Percentiles rank a stretch among this genome's conserved stretches.
Conservation (phyloP, 2,888 invertebrate genomes). For the Antitype chi region DNA sequence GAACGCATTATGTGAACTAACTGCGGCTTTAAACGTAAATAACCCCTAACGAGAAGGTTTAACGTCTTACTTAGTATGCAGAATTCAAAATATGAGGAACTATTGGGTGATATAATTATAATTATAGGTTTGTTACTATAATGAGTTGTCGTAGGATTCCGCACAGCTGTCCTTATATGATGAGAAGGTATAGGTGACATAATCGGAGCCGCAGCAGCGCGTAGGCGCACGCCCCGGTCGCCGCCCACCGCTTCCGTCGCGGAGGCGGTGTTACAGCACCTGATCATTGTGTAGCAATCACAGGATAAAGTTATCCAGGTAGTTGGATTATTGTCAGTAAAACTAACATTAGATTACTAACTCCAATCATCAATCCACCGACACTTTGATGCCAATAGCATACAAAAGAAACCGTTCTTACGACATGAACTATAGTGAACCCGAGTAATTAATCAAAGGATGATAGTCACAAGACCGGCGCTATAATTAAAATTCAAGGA, state of each 20-base stretch:
- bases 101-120: slow-evolving; percentile 59
- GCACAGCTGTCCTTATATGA: slow-evolving; percentile 84
- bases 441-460: slow-evolving; percentile 51
- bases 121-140: slow-evolving; percentile 67
- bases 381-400: background rate
- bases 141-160: slow-evolving; percentile 71
- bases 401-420: slow-evolving; percentile 15
- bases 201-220: slow-evolving; percentile 75
- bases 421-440: slow-evolving; percentile 27
- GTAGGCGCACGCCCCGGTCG: slow-evolving; percentile 83
- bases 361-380: background rate
- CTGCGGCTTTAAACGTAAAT: slow-evolving; percentile 58
- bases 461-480: slow-evolving; percentile 19
- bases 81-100: slow-evolving; percentile 64
- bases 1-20: slow-evolving; percentile 62
- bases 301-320: slow-evolving; percentile 66
- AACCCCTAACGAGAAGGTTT: slow-evolving; percentile 51
- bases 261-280: slow-evolving; percentile 85
- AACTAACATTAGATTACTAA: background rate
- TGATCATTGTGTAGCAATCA: slow-evolving; percentile 83
- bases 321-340: slow-evolving; percentile 21
- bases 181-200: slow-evolving; percentile 86
- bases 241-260: slow-evolving; percentile 89
- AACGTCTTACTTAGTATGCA: slow-evolving; percentile 57
- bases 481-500: slow-evolving; percentile 62